Conservation (phyloP, 2,888 invertebrate species). For the Drosophila mimetica region DNA sequence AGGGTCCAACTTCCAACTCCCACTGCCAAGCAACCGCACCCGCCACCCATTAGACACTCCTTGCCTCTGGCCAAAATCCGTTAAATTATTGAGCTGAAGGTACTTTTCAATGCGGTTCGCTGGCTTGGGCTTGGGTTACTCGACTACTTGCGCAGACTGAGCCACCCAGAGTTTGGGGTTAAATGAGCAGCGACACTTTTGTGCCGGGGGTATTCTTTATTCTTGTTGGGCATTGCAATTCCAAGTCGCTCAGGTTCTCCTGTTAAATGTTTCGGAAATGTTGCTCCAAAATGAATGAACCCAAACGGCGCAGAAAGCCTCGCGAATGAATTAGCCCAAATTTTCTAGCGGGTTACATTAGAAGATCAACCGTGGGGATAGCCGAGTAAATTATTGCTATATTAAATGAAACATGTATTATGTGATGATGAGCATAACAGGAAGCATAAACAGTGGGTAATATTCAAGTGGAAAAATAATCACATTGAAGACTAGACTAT, state of each 20-base stretch:
- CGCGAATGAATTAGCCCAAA: constrained; percentile 30
- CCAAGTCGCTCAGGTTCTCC: constrained; percentile 43
- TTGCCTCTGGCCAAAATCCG: constrained; percentile 76
- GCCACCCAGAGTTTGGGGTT: constrained; percentile 62
- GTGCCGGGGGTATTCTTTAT: constrained; percentile 48
- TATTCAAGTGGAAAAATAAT: background rate
- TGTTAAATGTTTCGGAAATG: constrained; percentile 51
- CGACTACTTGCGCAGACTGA: constrained; percentile 26
- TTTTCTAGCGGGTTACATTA: constrained; percentile 25
- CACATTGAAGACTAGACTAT: no score
- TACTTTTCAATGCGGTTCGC: constrained; percentile 78
- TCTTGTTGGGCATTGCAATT: constrained; percentile 42
- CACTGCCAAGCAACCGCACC: background rate
- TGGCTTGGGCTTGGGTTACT: constrained; percentile 38
- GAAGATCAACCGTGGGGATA: constrained; percentile 24
- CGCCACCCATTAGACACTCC: constrained; percentile 36
- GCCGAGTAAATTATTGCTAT: constrained; percentile 13
- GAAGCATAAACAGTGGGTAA: background rate
- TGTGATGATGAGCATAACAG: background rate
- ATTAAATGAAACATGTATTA: constrained; percentile 12
- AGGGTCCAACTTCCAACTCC: constrained; percentile 17
- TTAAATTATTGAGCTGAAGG: constrained; percentile 82
- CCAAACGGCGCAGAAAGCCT: constrained; percentile 22
- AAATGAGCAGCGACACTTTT: constrained; percentile 76
- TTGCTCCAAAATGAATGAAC: constrained; percentile 34